Conservation (phyloP, 2,888 invertebrate species). For the Linnaemya vulpina region DNA sequence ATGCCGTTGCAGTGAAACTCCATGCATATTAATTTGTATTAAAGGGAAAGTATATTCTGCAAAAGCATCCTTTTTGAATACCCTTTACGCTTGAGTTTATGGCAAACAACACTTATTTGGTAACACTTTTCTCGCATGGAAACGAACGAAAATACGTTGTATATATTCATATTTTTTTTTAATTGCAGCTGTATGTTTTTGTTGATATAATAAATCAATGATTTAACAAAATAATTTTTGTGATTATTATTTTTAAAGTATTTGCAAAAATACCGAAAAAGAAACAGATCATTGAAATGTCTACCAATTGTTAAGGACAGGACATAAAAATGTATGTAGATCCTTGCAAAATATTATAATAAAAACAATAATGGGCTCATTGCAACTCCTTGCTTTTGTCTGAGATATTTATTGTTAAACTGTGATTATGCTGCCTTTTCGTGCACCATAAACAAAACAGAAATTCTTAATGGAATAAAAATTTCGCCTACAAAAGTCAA, state of each 20-base stretch:
- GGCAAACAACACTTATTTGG: background rate
- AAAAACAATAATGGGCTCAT: background rate
- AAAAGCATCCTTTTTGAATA: background rate
- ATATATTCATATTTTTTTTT: background rate
- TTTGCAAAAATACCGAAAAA: background rate
- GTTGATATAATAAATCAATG: constrained; percentile 43
- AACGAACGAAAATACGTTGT: background rate
- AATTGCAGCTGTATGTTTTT: constrained; percentile 47
- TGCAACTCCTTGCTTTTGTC: background rate
- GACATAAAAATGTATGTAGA: background rate
- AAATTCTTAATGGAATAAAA: constrained; percentile 2
- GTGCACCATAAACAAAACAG: background rate
- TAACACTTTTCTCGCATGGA: constrained; percentile 4
- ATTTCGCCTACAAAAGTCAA: constrained; percentile 4
- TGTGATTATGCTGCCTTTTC: background rate
- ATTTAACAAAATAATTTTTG: constrained; percentile 20
- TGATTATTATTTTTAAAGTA: constrained; percentile 18
- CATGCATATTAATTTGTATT: background rate
- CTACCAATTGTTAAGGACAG: background rate
- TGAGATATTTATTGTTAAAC: background rate
- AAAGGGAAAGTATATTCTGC: background rate
- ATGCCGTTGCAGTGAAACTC: background rate
- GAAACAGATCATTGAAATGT: constrained; percentile 8
- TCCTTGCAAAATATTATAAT: background rate
- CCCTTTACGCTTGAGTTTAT: background rate